phyloP scores from a whole-genome alignment of 53 echinoderm and acorn worm species.

The Arbacia lixula region DNA sequence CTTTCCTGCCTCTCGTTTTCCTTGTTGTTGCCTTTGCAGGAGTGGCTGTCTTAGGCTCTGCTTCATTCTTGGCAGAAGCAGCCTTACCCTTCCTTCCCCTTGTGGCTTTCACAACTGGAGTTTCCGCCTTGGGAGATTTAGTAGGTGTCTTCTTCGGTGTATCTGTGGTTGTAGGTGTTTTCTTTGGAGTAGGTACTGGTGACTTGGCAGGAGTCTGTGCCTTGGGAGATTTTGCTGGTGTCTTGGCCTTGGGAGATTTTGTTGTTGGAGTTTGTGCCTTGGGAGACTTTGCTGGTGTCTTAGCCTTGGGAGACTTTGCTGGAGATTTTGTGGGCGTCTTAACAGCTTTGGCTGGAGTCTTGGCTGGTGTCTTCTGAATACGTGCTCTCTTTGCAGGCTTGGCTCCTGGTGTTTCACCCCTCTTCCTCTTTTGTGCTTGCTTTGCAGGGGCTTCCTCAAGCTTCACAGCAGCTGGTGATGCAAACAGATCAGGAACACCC shows the following conservation, averaged over 20 bases:
- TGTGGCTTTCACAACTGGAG: slow-evolving; percentile 31
- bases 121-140: slow-evolving; percentile 21
- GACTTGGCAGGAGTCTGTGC: slow-evolving; percentile 18
- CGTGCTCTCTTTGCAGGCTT: slow-evolving; percentile 70
- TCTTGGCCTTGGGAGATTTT: slow-evolving; percentile 32
- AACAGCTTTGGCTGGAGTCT: slow-evolving; percentile 26
- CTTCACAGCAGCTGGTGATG: slow-evolving; percentile 58
- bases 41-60: slow-evolving; percentile 28
- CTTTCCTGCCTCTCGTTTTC: no score
- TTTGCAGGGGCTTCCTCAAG: slow-evolving; percentile 36
- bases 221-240: slow-evolving; percentile 24
- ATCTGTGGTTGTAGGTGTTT: slow-evolving; percentile 46
- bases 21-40: slow-evolving; percentile 8
- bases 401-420: slow-evolving; percentile 54
- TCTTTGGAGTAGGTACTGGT: slow-evolving; percentile 39
- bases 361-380: slow-evolving; percentile 54
- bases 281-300: slow-evolving; percentile 35
- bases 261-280: slow-evolving; percentile 18
- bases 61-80: not conserved
- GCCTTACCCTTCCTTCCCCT: slow-evolving; percentile 5
- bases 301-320: not conserved
- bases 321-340: slow-evolving; percentile 45
- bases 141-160: slow-evolving; percentile 45
- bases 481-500: slow-evolving; percentile 82
- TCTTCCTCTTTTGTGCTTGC: slow-evolving; percentile 64